Conservation (phyloP, 2,113 vertebrate genomes). For the Dendropsophus ebraccatus region DNA sequence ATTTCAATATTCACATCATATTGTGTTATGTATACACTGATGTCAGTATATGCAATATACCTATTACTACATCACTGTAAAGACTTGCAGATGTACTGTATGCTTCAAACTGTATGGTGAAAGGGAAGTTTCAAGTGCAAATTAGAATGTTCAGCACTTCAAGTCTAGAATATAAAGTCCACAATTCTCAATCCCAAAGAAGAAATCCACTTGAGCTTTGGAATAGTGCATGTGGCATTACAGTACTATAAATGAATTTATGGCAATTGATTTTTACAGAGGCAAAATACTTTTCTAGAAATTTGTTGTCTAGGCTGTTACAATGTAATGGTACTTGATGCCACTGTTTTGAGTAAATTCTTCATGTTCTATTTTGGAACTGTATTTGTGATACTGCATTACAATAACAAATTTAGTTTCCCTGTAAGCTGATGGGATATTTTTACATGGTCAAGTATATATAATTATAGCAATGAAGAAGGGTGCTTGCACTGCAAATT, state of each 20-base stretch:
- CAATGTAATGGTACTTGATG: background rate
- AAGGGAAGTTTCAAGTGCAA: background rate
- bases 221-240: background rate
- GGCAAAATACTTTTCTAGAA: background rate
- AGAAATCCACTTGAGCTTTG: background rate
- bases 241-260: background rate
- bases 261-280: background rate
- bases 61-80: background rate
- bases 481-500: slow-evolving; percentile 20
- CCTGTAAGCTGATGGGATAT: background rate
- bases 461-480: slow-evolving; percentile 6
- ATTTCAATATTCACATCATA: too few species aligned
- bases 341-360: background rate
- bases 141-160: background rate
- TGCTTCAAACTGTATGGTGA: background rate
- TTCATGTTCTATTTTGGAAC: background rate
- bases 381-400: background rate
- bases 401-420: background rate
- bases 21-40: too few species aligned
- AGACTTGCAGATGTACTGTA: background rate
- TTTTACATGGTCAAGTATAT: slow-evolving; percentile 34
- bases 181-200: background rate
- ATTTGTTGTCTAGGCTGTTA: background rate
- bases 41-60: background rate
- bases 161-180: background rate